Evolutionary conservation across 2,797 vertebrate genomes (phyloP), one percentile per base, ranked within the genome.

Genomic region (Aplochiton taeniatus): DNA sequence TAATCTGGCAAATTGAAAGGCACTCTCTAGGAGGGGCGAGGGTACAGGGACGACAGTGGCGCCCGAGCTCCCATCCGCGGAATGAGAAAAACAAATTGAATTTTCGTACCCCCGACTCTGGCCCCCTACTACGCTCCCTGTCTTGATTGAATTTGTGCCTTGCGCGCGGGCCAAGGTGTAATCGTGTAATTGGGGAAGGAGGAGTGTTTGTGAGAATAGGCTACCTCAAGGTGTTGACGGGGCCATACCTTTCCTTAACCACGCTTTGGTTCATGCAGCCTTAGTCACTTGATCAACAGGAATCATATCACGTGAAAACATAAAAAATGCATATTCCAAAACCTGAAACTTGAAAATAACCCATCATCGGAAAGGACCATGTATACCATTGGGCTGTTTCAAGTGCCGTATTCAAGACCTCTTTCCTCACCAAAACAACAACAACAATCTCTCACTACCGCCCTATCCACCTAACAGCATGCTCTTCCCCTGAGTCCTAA

Each of bases 1-100:
- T 90, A 92, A 92, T 92, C 90, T 89, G 76, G 76, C 74, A 89
- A 90, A 91, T 89, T 89, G 89, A 90, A 91, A 88, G 79, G 78
- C 82, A 73, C 78, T 81, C 17, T 46, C 74, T 78, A 75, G 70
- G 66, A 80, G 83, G 78, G 83, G 80, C 81, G 75, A 78, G 63
- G 63, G 61, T 65, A 68, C 31, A 17, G 75, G 75, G 46, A 9
- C 46, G 46, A 79, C 81, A 8, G 51, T 44, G 83, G 76, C 74
- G 80, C 80, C 72, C 58, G 66, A 63, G 69, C 72, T 89, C 72
- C 73, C 72, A 84, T 89, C 79, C 75, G 72, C 78, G 69, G 80
- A 83, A 91, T 85, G 83, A 89, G 72, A 85, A 82, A 91, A 85
- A 80, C 72, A 87, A 92, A 92, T 90, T 88, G 69, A 76, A 89